A percentile compares a stretch with the other conserved stretches of the same genome.
Conservation (phyloP, 2,797 vertebrate species). For the Octomys mimax region DNA sequence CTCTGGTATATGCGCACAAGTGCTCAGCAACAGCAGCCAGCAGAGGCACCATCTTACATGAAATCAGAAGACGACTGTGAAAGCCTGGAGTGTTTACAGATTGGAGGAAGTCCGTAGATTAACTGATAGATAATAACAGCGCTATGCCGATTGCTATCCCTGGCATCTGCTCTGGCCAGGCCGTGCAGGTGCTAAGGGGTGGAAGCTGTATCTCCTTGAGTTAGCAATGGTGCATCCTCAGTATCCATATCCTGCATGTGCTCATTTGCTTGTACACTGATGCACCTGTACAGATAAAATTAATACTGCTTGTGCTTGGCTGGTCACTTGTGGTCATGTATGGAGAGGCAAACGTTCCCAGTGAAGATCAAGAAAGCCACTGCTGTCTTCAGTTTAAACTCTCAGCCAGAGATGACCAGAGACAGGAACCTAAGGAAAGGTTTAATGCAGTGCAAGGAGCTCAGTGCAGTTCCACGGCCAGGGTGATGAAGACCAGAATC, state of each 20-base stretch:
- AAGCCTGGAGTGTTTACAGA: not conserved
- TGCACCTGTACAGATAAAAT: not conserved
- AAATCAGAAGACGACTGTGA: not conserved
- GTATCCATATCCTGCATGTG: not conserved
- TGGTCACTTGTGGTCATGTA: not conserved
- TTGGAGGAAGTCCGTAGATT: not conserved
- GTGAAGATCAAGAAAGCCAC: not conserved
- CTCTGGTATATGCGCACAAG: not conserved
- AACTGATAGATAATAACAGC: not conserved
- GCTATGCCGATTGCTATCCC: too few relatives aligned
- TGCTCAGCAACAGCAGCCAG: not conserved
- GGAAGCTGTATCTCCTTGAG: not conserved
- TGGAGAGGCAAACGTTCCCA: not conserved
- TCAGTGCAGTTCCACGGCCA: not conserved
- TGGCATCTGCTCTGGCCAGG: not conserved
- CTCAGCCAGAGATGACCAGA: not conserved
- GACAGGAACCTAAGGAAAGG: too few relatives aligned
- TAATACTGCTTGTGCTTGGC: not conserved
- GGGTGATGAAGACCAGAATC: not conserved
- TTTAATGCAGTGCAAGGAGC: rapidly evolving
- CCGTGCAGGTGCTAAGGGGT: not conserved
- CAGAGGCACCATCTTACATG: not conserved
- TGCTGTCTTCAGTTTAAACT: not conserved
- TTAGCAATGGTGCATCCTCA: not conserved
- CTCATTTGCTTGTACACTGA: not conserved